phyloP scores from a whole-genome alignment of 2,888 invertebrate genomes.

The Dryococelus australis region DNA sequence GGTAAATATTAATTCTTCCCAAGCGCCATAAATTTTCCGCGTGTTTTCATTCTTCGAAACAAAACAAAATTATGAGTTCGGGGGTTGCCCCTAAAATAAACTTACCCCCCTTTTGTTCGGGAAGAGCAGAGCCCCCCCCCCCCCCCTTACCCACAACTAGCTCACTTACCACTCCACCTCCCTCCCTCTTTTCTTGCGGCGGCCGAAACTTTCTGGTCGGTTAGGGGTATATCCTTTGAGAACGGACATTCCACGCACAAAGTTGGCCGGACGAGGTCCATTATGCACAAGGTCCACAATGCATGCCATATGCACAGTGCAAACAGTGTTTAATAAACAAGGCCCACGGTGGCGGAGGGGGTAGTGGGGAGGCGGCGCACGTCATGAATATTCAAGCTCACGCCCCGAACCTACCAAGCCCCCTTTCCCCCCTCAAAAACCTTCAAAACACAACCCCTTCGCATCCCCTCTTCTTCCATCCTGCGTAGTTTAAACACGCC shows the following conservation, averaged over 20 bases:
- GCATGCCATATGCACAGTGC: not conserved
- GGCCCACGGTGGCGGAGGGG: not conserved
- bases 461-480: not conserved
- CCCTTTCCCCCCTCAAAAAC: not conserved
- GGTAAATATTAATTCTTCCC: not conserved
- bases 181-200: not conserved
- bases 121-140: too few species aligned
- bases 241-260: not conserved
- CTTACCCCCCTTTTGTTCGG: not conserved
- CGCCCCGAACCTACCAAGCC: not conserved
- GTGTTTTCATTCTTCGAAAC: constrained; percentile 3
- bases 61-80: not conserved
- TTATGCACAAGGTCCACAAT: not conserved
- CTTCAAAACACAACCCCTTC: constrained; percentile 11
- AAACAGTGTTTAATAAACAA: not conserved
- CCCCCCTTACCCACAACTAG: too few species aligned
- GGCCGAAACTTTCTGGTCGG: not conserved
- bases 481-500: not conserved
- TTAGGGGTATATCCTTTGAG: not conserved
- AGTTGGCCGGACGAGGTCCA: not conserved
- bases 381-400: constrained; percentile 11
- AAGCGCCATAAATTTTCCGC: not conserved
- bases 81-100: not conserved
- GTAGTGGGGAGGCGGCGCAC: not conserved
- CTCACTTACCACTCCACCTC: too few species aligned